Evolutionary conservation across 92 coral and sea anemone species (phyloP), one percentile per base, ranked within the genome.

Genomic region (Desmophyllum pertusum): DNA sequence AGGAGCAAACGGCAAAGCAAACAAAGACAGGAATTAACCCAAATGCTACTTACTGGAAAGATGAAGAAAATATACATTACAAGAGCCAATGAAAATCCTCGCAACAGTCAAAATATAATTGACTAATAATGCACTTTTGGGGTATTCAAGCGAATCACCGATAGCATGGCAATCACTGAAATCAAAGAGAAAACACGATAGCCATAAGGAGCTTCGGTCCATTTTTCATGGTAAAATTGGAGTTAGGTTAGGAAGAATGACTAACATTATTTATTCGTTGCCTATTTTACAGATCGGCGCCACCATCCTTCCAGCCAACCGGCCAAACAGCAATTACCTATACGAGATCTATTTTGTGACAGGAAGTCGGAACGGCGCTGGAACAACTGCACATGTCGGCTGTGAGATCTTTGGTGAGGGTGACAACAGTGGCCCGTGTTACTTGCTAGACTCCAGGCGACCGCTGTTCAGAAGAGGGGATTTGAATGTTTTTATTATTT

Each of bases 301-400:
- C 43, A 92, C 91, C n/a, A 77, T 89, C 18, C 38, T 92, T 31
- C 87, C 90, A 30, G 84, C 81, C 70, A 65, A 59, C 78, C 68
- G 74, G 59, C 83, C 85, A 39, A 83, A 80, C 64, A 65, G 75
- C 25, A 59, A 65, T 25, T 92, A 88, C 57, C 76, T 88, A 15
- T 92, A 92, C 64, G 92, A 92, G 67, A 65, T 92, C 21, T 85
- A 91, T 84, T 81, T 92, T 33, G 92, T 86, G n/a, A 92, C 95
- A 27, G 89, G 91, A 36, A 91, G 90, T 30, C 93, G 93, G 0
- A 79, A 85, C 68, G 80, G 75, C 17, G 83, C 84, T 13, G 93
- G 93, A 62, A 90, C 96, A 40, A 83, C 85, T 3, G 93, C 96
- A 9, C 86, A 85, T 77, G 92, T 93, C 13, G 91, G 88, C 63